Evolutionary conservation across 2,888 invertebrate species (phyloP), one percentile per base, ranked within the genome.

Genomic region (Acanthosepion pharaonis): DNA sequence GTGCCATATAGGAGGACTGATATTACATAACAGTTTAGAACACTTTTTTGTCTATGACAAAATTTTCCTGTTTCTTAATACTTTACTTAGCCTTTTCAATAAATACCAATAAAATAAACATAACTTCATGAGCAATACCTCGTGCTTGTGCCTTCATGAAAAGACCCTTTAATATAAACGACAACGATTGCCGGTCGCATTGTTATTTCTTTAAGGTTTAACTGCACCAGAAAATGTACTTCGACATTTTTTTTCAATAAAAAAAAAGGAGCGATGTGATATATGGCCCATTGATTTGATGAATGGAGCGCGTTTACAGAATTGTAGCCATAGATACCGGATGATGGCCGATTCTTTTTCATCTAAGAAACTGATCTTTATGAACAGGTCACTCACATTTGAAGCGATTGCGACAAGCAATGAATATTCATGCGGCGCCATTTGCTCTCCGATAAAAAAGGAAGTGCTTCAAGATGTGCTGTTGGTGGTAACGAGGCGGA

Each of bases 391-490:
- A 78, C n/a, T 78, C 78, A 78, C n/a, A 78, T 78, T 78, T 78
- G 78, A n/a, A n/a, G 78, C n/a, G 78, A 78, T 78, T 78, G 78
- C 11, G 78, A 78, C 78, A 78, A n/a, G 78, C n/a, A n/a, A 5
- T 78, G 78, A 78, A 78, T 78, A 78, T 78, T 78, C 78, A 78
- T n/a, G n/a, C 78, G 8, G 78, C 78, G n/a, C 78, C 78, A 78
- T n/a, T 78, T 78, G 6, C 78, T n/a, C 78, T n/a, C n/a, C 0
- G 3, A 28, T 78, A 78, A 78, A 78, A 78, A 78, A n/a, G 78
- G 78, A 33, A 78, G 78, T 78, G 78, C 78, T 78, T 78, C n/a
- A 78, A 78, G 78, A 78, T 78, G 78, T 78, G n/a, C 78, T n/a
- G n/a, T 18, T 78, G n/a, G 8, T n/a, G 15, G n/a, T 78, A 78